Conservation (phyloP, 2,797 vertebrate genomes). For the Phrynocephalus forsythii region DNA sequence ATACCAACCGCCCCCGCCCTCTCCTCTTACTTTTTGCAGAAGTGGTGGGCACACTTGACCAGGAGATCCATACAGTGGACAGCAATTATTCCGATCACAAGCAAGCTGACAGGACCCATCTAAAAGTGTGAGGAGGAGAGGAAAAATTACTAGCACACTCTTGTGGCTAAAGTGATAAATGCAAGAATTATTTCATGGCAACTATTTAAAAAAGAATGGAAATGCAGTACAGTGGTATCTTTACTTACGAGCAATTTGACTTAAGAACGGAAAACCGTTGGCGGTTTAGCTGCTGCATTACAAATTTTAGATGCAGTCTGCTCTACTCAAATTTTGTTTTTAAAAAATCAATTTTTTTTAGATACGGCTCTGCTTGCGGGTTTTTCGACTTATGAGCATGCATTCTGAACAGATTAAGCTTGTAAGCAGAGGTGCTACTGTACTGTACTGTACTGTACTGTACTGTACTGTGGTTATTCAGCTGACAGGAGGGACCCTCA, state of each 20-base stretch:
- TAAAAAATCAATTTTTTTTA: too few species aligned
- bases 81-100: conserved; percentile 90
- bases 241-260: too few species aligned
- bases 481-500: background rate
- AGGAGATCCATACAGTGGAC: conserved; percentile 95
- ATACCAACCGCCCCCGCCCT: background rate
- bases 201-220: background rate
- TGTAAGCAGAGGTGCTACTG: too few species aligned
- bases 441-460: too few species aligned
- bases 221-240: background rate
- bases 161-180: conserved; percentile 59
- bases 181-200: background rate
- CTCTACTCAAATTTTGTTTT: too few species aligned
- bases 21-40: conserved; percentile 88
- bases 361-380: too few species aligned
- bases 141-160: conserved; percentile 60
- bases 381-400: too few species aligned
- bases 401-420: too few species aligned
- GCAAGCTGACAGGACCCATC: conserved; percentile 92
- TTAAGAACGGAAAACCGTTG: too few species aligned
- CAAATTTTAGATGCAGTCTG: too few species aligned
- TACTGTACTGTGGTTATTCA: background rate
- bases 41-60: conserved; percentile 92
- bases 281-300: too few species aligned
- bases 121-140: conserved; percentile 64